Conservation (phyloP, 2,888 invertebrate species). For the Rhodophaea formosa region DNA sequence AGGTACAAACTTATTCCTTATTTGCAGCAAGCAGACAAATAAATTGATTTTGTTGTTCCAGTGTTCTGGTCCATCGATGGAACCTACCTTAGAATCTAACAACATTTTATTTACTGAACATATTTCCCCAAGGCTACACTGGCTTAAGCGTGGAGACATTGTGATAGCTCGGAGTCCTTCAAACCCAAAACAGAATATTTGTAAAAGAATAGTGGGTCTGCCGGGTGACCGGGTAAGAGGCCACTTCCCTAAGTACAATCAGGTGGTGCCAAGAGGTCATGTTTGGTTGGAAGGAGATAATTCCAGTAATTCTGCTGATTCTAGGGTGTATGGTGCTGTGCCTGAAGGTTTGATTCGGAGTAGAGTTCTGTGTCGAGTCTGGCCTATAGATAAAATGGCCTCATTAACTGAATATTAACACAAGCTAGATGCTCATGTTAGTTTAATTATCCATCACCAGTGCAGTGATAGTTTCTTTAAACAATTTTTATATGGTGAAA, state of each 20-base stretch:
- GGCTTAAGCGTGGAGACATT: constrained; percentile 88
- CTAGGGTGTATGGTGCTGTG: constrained; percentile 92
- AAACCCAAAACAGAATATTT: constrained; percentile 90
- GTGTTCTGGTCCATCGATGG: constrained; percentile 97
- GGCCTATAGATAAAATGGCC: constrained; percentile 83
- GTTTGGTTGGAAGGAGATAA: constrained; percentile 98
- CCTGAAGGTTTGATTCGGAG: constrained; percentile 92
- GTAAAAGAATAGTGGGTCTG: constrained; percentile 90
- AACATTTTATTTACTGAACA: constrained; percentile 93
- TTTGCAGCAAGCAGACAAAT: neutral
- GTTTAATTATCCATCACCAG: neutral
- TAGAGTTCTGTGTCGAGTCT: constrained; percentile 89
- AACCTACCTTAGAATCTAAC: constrained; percentile 91
- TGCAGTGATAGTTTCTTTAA: no score
- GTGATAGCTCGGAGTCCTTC: constrained; percentile 91
- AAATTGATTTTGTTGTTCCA: constrained; percentile 60
- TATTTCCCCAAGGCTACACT: constrained; percentile 83
- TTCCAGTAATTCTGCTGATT: constrained; percentile 90
- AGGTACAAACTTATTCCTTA: no score
- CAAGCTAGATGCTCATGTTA: neutral
- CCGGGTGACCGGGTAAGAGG: constrained; percentile 86
- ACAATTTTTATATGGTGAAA: no score
- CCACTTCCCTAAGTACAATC: constrained; percentile 57
- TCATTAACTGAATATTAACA: constrained; percentile 53
- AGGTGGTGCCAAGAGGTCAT: constrained; percentile 89